Conservation (phyloP, 2,113 vertebrate genomes). For the Nansenia antarctica region DNA sequence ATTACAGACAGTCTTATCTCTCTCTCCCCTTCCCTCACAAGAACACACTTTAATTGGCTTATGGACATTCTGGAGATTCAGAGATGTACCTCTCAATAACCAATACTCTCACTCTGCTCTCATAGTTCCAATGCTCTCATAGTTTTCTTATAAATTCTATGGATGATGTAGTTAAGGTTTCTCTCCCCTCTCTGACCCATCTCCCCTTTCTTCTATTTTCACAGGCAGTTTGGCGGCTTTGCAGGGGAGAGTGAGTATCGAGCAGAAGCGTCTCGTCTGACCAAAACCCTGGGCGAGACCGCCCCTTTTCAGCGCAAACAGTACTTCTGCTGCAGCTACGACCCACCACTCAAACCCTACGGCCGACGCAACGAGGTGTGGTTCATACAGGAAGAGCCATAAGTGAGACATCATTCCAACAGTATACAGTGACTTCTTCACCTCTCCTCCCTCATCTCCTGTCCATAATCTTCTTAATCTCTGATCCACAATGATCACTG, state of each 20-base stretch:
- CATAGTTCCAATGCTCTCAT: not conserved
- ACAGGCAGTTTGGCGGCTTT: slow-evolving; percentile 90
- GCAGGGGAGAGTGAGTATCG: slow-evolving; percentile 85
- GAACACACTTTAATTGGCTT: not conserved
- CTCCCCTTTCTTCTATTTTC: not conserved
- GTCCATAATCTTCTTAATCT: no score
- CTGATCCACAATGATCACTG: not conserved
- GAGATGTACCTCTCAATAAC: no score
- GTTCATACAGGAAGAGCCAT: slow-evolving; percentile 84
- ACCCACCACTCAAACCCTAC: slow-evolving; percentile 88
- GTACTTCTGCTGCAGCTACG: slow-evolving; percentile 87
- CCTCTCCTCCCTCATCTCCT: not conserved
- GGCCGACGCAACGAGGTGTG: slow-evolving; percentile 90
- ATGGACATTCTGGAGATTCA: no score
- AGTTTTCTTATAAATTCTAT: not conserved
- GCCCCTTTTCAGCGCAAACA: slow-evolving; percentile 79
- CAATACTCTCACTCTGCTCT: not conserved
- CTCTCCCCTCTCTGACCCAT: not conserved
- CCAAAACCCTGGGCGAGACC: slow-evolving; percentile 79
- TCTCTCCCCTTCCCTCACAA: not conserved
- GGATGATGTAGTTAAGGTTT: not conserved
- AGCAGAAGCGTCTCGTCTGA: slow-evolving; percentile 79
- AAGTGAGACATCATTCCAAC: slow-evolving; percentile 19
- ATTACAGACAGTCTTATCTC: not conserved
- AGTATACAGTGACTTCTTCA: not conserved